Conservation (phyloP, 2,888 invertebrate genomes). For the Strigamia maritima region DNA sequence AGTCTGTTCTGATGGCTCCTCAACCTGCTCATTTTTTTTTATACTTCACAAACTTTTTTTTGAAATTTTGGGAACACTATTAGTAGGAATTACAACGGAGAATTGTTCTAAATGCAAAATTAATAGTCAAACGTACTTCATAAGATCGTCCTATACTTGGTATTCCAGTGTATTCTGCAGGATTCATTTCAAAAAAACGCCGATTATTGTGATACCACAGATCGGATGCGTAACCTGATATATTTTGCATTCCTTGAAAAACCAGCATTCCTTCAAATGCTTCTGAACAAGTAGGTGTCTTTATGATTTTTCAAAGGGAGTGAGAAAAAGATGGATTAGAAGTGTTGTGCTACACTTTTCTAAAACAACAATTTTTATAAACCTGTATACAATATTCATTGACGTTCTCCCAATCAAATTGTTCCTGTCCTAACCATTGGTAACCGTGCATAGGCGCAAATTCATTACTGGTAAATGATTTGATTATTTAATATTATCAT, state of each 20-base stretch:
- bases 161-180: not conserved
- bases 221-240: not conserved
- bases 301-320: no score
- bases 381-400: not conserved
- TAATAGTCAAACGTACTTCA: not conserved
- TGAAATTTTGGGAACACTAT: no score
- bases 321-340: no score
- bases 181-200: not conserved
- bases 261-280: not conserved
- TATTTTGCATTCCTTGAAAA: not conserved
- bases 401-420: not conserved
- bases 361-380: not conserved
- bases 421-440: not conserved
- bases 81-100: no score
- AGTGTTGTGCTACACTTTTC: not conserved
- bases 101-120: no score
- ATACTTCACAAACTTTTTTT: no score
- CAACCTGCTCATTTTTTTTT: no score
- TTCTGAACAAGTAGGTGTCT: not conserved
- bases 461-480: not conserved
- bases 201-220: not conserved
- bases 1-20: no score
- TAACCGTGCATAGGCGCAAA: not conserved
- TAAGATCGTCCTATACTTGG: not conserved
- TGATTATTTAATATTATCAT: not conserved